Percentiles rank a stretch among this genome's conserved stretches.
phyloP scores from a whole-genome alignment of 2,113 vertebrate species.

The Chamaetylas fuelleborni region DNA sequence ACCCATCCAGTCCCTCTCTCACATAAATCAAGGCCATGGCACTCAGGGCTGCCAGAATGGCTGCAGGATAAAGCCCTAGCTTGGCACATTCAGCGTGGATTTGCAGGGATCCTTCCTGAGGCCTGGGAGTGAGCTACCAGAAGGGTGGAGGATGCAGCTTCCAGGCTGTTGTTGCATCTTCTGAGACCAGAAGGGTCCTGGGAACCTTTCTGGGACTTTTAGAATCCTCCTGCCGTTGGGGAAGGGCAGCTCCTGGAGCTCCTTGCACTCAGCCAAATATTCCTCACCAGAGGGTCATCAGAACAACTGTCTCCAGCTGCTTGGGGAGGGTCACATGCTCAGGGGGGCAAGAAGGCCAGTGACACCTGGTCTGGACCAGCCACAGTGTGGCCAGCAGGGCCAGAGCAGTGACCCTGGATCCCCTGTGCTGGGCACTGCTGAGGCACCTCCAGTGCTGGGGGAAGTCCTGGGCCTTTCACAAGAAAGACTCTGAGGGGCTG shows the following conservation, averaged over 20 bases:
- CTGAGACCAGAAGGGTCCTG: background rate
- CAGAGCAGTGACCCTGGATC: background rate
- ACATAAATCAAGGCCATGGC: rapidly evolving
- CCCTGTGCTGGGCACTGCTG: background rate
- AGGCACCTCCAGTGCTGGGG: background rate
- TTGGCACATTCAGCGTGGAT: background rate
- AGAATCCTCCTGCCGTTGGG: background rate
- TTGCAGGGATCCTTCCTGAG: background rate
- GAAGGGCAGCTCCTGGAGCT: background rate
- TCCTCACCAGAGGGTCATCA: background rate
- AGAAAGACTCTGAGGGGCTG: rapidly evolving
- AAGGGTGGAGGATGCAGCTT: background rate
- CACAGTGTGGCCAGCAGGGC: background rate
- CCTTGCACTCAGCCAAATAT: background rate
- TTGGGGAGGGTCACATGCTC: background rate
- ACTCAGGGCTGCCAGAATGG: background rate
- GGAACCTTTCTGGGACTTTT: background rate
- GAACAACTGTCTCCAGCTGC: background rate
- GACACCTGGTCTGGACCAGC: background rate
- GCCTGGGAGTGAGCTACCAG: background rate
- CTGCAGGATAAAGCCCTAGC: background rate
- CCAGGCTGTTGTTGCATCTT: background rate
- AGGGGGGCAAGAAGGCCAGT: background rate
- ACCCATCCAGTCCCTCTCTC: background rate
- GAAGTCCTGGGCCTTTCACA: background rate